Evolutionary conservation across 2,113 vertebrate genomes (phyloP).

Genomic region (Salvelinus alpinus): DNA sequence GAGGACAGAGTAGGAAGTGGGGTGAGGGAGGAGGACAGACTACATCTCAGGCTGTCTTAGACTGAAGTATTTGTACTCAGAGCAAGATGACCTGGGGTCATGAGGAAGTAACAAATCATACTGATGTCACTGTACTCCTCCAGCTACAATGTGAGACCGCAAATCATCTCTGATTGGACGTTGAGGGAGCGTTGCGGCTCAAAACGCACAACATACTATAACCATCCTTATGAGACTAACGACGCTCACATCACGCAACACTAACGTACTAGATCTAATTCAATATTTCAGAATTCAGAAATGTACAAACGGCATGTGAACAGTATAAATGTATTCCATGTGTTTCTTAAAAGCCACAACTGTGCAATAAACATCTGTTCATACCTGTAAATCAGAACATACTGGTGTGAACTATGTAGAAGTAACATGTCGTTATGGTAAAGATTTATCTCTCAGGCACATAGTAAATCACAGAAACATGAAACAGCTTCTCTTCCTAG

Average conservation of each 20-base stretch:
- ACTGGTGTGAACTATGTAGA: not conserved
- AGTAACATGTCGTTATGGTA: not conserved
- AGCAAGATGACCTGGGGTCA: constrained; percentile 23
- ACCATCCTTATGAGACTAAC: not conserved
- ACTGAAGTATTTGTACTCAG: constrained; percentile 2
- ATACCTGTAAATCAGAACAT: not conserved
- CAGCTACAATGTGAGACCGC: constrained; percentile 29
- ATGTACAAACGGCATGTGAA: not conserved
- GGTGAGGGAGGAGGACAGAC: constrained; percentile 17
- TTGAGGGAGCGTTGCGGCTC: constrained; percentile 24
- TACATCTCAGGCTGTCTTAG: not conserved
- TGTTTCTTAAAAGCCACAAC: not conserved
- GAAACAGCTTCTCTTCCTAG: not conserved
- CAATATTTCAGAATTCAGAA: too few species aligned
- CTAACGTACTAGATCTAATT: too few species aligned
- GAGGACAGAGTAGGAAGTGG: constrained; percentile 3
- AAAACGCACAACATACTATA: not conserved
- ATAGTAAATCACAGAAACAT: not conserved
- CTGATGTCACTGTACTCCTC: constrained; percentile 29
- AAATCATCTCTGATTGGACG: constrained; percentile 55
- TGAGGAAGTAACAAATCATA: constrained; percentile 49
- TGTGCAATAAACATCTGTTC: not conserved
- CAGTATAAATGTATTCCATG: not conserved
- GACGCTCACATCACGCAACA: not conserved
- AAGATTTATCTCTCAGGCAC: not conserved